phyloP scores from a whole-genome alignment of 2,888 invertebrate genomes.

The Tenthredo scrophulariae region DNA sequence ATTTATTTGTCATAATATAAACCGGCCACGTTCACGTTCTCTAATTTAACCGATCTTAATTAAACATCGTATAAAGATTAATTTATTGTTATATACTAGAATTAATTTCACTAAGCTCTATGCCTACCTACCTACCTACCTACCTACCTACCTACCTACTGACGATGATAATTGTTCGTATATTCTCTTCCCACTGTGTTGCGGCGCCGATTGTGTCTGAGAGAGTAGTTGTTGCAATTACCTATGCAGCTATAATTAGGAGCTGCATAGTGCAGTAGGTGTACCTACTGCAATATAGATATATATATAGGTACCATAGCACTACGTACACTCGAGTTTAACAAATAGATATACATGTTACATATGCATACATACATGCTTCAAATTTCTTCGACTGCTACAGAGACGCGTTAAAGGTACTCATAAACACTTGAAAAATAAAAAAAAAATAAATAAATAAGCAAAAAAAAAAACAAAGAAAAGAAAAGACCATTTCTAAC shows the following conservation, averaged over 20 bases:
- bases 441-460: neutral
- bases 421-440: neutral
- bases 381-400: no score
- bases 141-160: neutral
- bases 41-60: neutral
- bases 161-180: constrained; percentile 19
- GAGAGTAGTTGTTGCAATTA: constrained; percentile 12
- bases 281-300: neutral
- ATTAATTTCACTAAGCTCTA: neutral
- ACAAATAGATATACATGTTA: no score
- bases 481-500: neutral
- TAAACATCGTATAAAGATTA: neutral
- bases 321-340: no score
- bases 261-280: no score
- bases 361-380: neutral
- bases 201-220: neutral
- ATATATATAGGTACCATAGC: neutral
- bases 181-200: constrained; percentile 6
- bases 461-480: neutral
- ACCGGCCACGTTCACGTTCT: neutral
- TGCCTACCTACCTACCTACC: neutral
- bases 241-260: constrained; percentile 19
- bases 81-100: neutral
- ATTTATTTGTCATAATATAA: neutral
- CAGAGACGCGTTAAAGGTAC: neutral